These are phyloP conservation scores for Phengaris alcon DNA, from an alignment of 2,888 invertebrate genomes.

Conservation along the genomic window DNA sequence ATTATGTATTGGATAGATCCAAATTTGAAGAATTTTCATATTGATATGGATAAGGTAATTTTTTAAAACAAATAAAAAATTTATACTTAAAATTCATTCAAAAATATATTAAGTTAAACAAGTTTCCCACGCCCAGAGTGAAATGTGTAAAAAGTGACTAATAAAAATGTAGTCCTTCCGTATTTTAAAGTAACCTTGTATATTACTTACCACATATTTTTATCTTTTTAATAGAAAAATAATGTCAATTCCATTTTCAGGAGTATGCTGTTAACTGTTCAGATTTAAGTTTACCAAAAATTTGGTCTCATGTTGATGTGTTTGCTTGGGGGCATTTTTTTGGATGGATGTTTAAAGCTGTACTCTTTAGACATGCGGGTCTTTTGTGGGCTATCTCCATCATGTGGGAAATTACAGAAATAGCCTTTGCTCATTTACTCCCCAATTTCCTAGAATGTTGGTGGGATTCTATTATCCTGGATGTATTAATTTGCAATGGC, in stretches of 20 bases:
- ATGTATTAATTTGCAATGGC: conserved; percentile 98
- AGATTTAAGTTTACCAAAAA: conserved; percentile 89
- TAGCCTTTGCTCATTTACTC: conserved; percentile 96
- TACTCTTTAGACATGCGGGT: conserved; percentile 96
- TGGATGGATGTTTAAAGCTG: conserved; percentile 98
- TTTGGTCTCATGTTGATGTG: conserved; percentile 96
- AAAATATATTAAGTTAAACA: background rate
- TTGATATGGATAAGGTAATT: conserved; percentile 93
- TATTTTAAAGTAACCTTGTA: too few relatives aligned
- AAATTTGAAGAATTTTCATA: conserved; percentile 90
- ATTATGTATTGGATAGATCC: conserved; percentile 98
- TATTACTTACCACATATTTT: too few relatives aligned
- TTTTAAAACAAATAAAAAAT: background rate
- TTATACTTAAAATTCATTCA: background rate
- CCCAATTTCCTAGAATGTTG: conserved; percentile 99
- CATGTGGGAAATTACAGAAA: conserved; percentile 99
- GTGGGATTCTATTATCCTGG: conserved; percentile 99
- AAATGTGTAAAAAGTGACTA: too few relatives aligned
- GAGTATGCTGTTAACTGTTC: conserved; percentile 99
- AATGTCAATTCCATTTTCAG: conserved; percentile 59
- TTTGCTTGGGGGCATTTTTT: conserved; percentile 98
- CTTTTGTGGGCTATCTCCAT: conserved; percentile 98
- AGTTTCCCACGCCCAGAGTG: too few relatives aligned
- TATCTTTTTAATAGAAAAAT: too few relatives aligned
- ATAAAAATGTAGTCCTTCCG: too few relatives aligned